Evolutionary conservation across 2,797 vertebrate species (phyloP), one percentile per base, ranked within the genome.

Genomic region (Muscicapa comitata): DNA sequence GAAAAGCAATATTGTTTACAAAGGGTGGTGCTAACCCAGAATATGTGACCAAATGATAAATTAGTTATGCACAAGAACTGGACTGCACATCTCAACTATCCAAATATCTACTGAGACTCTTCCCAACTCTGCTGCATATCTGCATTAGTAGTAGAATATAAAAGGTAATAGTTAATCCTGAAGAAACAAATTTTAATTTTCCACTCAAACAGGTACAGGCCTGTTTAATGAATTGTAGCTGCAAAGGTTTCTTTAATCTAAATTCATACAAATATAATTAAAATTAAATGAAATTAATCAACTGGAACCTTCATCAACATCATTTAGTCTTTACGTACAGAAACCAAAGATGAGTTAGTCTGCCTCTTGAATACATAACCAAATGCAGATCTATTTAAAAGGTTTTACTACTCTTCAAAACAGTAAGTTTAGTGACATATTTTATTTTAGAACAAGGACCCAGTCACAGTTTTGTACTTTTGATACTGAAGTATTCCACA

Each of bases 361-460:
- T 86, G 62, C 18, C 62, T 68, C 58, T 18, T 2, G 3, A 75
- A 54, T 33, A 92, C 21, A 50, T 35, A 80, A 86, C 25, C 58
- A 77, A 87, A 84, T 13, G 17, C 14, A 18, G 24, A 75, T 51
- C 37, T 73, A 66, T 14, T 79, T 70, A 79, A 48, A 75, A 84
- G 13, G 11, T 82, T 83, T 83, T 59, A 83, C 72, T 81, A 86
- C 68, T 86, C 68, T 26, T 13, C 76, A 82, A 76, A 92, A 88
- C 81, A 58, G 4, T 17, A 70, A 50, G 17, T 48, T 86, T 26
- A 48, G 31, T 40, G 70, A 65, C 45, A 85, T 58, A 16, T 70
- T 93, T 94, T 95, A 84, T 66, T 97, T 82, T 40, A 68, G 62
- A 81, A 91, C 31, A 76, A 88, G 65, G 58, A 62, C 57, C 93